Base-by-base conservation (phyloP, 2,797 vertebrate genomes). In the Okamejei kenojei region DNA sequence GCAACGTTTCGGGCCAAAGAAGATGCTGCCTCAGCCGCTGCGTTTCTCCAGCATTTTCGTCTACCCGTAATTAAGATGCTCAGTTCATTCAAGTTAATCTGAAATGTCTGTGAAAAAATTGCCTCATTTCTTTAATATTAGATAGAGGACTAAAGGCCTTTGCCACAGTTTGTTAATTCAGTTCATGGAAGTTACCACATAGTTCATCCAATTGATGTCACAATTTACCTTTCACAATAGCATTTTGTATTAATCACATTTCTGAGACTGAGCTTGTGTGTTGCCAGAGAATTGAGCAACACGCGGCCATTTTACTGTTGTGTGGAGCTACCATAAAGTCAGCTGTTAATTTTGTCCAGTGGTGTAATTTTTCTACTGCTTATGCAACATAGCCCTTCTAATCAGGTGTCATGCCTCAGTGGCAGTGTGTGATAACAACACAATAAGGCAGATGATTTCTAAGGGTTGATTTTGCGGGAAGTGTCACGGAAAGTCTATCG, bases 201-300 rank as follows among this genome's bases (percentile, higher is more conserved):
- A 35, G 61, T 63, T 32, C 17, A 15, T 35, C 84, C 84, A 65
- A 15, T 35, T 32, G n/a, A 19, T 65, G n/a, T 68, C 7, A n/a
- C 23, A 6, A 3, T 32, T 65, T 88, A 88, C 61, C 63, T 32
- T 68, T 88, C 63, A 68, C n/a, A 9, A 7, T 61, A 65, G 15
- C 84, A 65, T 32, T 32, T 88, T 19, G 61, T 32, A 65, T 88
- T 88, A 88, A 88, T 65, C 84, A 68, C n/a, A 45, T 92, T 92
- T 38, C 23, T 26, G 21, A 29, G 73, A 38, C 26, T 76, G 11
- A 58, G 29, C 23, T 38, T 74, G 45, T 74, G 45, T 76, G 21
- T 92, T 92, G 38, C 71, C 90, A 92, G 38, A 76, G 35, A 92
- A 23, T 23, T 76, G 90, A 17, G 68, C 38, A 92, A 29, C 38